These are phyloP conservation scores for Zaprionus ghesquierei DNA, from an alignment of 1,140 invertebrate species.

Conservation along the genomic window DNA sequence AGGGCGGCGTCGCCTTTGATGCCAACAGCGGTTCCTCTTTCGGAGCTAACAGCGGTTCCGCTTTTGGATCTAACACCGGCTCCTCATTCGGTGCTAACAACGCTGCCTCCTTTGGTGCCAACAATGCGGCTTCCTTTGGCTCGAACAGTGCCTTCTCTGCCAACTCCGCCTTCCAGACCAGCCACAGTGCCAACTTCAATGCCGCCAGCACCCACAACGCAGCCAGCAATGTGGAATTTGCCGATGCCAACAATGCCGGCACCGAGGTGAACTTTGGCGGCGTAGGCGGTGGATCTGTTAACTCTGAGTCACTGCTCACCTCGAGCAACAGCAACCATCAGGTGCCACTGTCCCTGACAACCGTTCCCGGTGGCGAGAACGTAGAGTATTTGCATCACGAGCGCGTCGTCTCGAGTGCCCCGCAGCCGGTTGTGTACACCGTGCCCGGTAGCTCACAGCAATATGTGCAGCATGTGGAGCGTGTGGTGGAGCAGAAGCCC, in stretches of 20 bases:
- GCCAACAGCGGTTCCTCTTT: constrained; percentile 4
- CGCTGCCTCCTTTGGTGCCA: constrained; percentile 13
- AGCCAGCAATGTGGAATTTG: constrained; percentile 63
- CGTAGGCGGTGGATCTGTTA: constrained; percentile 4
- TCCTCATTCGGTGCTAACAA: background rate
- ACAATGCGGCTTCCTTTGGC: background rate
- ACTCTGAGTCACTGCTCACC: constrained; percentile 33
- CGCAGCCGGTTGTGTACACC: constrained; percentile 47
- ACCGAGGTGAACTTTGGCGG: constrained; percentile 60
- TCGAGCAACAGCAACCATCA: constrained; percentile 19
- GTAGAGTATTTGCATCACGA: constrained; percentile 64
- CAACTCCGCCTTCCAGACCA: constrained; percentile 24
- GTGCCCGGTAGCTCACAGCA: constrained; percentile 60
- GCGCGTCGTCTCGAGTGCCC: constrained; percentile 29
- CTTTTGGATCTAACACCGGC: background rate
- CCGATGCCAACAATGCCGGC: constrained; percentile 57
- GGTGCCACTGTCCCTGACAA: constrained; percentile 7
- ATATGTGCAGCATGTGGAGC: constrained; percentile 68
- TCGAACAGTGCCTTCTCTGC: constrained; percentile 25
- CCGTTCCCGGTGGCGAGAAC: constrained; percentile 35
- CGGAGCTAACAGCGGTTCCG: constrained; percentile 10
- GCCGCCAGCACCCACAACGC: constrained; percentile 47
- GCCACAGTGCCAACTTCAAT: constrained; percentile 50
- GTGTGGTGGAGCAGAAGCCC: constrained; percentile 51
- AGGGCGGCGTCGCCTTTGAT: constrained; percentile 6